These are phyloP conservation scores for Loriculus beryllinus DNA, from an alignment of 2,797 vertebrate genomes.

Conservation along the genomic window DNA sequence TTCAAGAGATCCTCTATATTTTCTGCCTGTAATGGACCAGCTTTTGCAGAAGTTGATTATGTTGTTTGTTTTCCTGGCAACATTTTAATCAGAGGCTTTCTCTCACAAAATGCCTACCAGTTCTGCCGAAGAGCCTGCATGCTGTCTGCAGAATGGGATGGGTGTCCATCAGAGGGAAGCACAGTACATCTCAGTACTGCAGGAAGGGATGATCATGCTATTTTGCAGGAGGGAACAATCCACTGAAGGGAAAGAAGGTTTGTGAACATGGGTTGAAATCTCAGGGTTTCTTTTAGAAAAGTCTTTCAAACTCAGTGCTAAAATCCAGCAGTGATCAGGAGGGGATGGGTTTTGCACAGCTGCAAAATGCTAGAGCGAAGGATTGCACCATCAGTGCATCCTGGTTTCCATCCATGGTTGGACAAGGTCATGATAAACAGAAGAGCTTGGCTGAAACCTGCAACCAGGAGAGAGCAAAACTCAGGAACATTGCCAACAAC, in stretches of 20 bases:
- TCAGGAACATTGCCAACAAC: not conserved
- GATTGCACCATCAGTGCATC: fast-evolving
- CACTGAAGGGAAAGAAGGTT: fast-evolving
- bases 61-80: conserved; percentile 26
- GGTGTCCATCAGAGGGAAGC: not conserved
- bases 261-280: not conserved
- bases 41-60: not conserved
- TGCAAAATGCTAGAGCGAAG: not conserved
- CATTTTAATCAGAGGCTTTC: not conserved
- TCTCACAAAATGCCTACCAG: not conserved
- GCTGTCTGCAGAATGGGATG: not conserved
- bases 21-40: not conserved
- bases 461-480: not conserved
- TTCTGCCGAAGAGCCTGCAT: fast-evolving
- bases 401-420: fast-evolving
- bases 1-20: not conserved
- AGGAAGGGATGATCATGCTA: fast-evolving
- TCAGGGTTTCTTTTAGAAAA: not conserved
- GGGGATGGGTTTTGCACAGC: not conserved
- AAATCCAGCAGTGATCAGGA: not conserved
- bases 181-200: fast-evolving
- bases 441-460: not conserved
- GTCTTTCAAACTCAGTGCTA: not conserved
- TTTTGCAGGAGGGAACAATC: not conserved
- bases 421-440: not conserved